Evolutionary conservation across 2,113 vertebrate species (phyloP).

Genomic region (Rhegmatorhina hoffmannsi): DNA sequence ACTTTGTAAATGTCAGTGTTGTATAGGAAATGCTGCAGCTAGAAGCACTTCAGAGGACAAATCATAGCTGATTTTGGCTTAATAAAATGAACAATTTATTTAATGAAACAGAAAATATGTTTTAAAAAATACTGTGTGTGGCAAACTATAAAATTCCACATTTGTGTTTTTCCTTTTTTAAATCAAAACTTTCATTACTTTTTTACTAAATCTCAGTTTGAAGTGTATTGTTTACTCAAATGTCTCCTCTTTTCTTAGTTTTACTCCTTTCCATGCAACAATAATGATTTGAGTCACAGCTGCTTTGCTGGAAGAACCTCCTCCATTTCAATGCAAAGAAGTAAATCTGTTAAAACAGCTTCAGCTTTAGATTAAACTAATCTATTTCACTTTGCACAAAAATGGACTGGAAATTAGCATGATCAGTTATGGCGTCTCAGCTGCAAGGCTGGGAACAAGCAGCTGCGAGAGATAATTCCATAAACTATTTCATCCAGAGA

Average conservation of each 20-base stretch:
- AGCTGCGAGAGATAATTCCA: slow-evolving; percentile 39
- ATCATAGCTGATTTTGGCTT: not conserved
- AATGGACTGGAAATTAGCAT: slow-evolving; percentile 43
- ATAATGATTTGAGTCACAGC: not conserved
- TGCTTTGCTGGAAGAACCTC: slow-evolving; percentile 1
- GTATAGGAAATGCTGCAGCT: not conserved
- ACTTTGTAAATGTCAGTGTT: not conserved
- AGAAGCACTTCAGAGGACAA: not conserved
- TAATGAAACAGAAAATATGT: not conserved
- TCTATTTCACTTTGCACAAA: slow-evolving; percentile 50
- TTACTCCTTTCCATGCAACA: not conserved
- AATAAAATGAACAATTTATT: not conserved
- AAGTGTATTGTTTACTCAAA: not conserved
- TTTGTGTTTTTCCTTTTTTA: fast-evolving
- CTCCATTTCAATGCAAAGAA: slow-evolving; percentile 5
- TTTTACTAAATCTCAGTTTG: not conserved
- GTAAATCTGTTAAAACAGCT: slow-evolving; percentile 27
- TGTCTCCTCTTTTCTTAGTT: not conserved
- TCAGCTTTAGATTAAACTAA: slow-evolving; percentile 45
- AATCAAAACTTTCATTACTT: not conserved
- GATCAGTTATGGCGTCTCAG: slow-evolving; percentile 30
- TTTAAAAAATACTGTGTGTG: not conserved
- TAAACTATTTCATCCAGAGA: slow-evolving; percentile 18
- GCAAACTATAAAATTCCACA: not conserved
- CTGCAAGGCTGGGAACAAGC: slow-evolving; percentile 24